Evolutionary conservation across 2,797 vertebrate species (phyloP).

Genomic region (Pseudochirops corinnae): DNA sequence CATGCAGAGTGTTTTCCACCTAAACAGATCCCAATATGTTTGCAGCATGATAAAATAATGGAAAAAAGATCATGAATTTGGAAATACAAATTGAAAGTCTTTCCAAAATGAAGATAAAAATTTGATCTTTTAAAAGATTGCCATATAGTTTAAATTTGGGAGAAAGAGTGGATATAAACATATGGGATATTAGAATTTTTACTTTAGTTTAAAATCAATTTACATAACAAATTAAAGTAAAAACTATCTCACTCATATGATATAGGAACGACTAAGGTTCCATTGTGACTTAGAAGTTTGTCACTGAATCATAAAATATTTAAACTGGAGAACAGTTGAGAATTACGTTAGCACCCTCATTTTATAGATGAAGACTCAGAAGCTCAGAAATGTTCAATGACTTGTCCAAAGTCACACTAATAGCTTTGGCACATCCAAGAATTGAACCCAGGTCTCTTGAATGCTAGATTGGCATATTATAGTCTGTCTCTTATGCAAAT

Average conservation of each 20-base stretch:
- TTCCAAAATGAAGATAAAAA: conserved; percentile 10
- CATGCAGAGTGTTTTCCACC: neutral
- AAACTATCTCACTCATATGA: neutral
- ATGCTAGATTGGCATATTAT: neutral
- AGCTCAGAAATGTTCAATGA: neutral
- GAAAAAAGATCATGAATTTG: conserved; percentile 20
- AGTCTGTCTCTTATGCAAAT: neutral
- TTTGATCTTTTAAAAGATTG: neutral
- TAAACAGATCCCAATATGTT: neutral
- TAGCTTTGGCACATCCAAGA: neutral
- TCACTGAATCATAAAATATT: neutral
- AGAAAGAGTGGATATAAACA: neutral
- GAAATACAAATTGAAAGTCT: conserved; percentile 7
- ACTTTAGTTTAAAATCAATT: conserved; percentile 1
- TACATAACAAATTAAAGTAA: neutral
- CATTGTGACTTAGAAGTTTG: neutral
- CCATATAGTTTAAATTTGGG: neutral
- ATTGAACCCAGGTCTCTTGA: neutral
- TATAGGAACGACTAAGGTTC: neutral
- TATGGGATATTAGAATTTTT: neutral
- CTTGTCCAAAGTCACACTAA: neutral
- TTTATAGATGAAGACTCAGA: neutral
- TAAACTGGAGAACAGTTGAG: neutral
- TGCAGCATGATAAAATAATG: conserved; percentile 21
- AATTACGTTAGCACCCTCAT: neutral